These are phyloP conservation scores for Trachelipus rathkii DNA, from an alignment of 1,140 invertebrate species.

Conservation along the genomic window DNA sequence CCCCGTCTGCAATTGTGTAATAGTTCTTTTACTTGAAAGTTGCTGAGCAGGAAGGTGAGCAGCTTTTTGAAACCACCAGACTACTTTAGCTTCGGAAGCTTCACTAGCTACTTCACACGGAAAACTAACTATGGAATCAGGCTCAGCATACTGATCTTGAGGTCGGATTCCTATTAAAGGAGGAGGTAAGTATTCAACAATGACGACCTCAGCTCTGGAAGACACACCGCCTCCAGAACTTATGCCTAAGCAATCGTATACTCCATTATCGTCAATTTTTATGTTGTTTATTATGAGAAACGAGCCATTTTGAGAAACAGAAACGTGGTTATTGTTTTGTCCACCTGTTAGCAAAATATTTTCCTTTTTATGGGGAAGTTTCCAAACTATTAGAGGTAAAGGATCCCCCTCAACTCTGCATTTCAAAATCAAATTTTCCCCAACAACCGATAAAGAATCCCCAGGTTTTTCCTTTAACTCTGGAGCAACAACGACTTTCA, in stretches of 20 bases:
- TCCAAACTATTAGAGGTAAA: conserved; percentile 36
- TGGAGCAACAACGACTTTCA: conserved; percentile 56
- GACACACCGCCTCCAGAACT: conserved; percentile 38
- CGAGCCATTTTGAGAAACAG: conserved; percentile 26
- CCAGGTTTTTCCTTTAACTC: conserved; percentile 33
- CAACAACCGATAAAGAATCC: conserved; percentile 28
- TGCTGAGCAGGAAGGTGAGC: conserved; percentile 34
- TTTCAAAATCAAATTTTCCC: conserved; percentile 16
- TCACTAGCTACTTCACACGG: conserved; percentile 42
- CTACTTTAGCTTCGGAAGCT: conserved; percentile 25
- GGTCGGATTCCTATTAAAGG: conserved; percentile 39
- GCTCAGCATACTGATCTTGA: conserved; percentile 29
- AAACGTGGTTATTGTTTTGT: conserved; percentile 16
- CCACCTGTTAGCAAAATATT: conserved; percentile 30
- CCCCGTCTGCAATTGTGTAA: conserved; percentile 32
- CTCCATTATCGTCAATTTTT: conserved; percentile 52
- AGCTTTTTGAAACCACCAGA: conserved; percentile 36
- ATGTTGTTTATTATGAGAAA: conserved; percentile 17
- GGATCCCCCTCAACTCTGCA: conserved; percentile 39
- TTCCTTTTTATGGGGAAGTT: conserved; percentile 33
- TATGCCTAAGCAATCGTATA: conserved; percentile 35
- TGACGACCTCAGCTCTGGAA: conserved; percentile 30
- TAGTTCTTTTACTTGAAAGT: conserved; percentile 17
- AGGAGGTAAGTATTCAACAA: conserved; percentile 36
- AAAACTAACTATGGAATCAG: conserved; percentile 28